A percentile compares a stretch with the other conserved stretches of the same genome.
These are phyloP conservation scores for Dolichopus griseipennis DNA, from an alignment of 2,888 invertebrate species.

Conservation along the genomic window DNA sequence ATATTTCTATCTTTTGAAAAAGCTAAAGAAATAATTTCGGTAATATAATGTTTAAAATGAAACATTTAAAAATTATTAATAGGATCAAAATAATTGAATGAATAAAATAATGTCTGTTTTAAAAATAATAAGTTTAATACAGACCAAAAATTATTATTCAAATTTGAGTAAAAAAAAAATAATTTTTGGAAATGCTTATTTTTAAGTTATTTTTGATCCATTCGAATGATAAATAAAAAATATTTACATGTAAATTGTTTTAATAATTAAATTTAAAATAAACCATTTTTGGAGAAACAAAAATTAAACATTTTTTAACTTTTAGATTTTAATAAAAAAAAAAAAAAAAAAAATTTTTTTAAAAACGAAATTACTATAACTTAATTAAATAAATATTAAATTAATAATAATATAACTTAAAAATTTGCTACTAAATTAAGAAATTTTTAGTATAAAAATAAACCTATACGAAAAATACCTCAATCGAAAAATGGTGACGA, in stretches of 20 bases:
- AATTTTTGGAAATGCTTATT: too few relatives aligned
- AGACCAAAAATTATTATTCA: too few relatives aligned
- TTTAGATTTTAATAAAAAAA: background rate
- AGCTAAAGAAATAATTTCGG: background rate
- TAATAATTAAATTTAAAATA: background rate
- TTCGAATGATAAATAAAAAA: background rate
- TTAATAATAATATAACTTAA: background rate
- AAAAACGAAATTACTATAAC: background rate
- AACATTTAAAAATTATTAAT: background rate
- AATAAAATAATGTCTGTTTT: too few relatives aligned
- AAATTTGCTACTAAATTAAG: conserved; percentile 5
- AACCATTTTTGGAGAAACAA: background rate
- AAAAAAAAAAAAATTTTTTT: background rate
- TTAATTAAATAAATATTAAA: background rate
- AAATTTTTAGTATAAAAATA: background rate
- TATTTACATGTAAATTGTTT: background rate
- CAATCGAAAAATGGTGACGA: conserved; percentile 11
- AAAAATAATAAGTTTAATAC: too few relatives aligned
- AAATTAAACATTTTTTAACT: background rate
- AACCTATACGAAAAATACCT: conserved; percentile 10
- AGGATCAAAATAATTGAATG: background rate
- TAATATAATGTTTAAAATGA: background rate
- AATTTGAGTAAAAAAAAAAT: too few relatives aligned
- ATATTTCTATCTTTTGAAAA: too few relatives aligned
- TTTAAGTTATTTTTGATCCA: background rate